Evolutionary conservation across 2,888 invertebrate species (phyloP), one percentile per base, ranked within the genome.

Genomic region (Ecdyonurus torrentis): DNA sequence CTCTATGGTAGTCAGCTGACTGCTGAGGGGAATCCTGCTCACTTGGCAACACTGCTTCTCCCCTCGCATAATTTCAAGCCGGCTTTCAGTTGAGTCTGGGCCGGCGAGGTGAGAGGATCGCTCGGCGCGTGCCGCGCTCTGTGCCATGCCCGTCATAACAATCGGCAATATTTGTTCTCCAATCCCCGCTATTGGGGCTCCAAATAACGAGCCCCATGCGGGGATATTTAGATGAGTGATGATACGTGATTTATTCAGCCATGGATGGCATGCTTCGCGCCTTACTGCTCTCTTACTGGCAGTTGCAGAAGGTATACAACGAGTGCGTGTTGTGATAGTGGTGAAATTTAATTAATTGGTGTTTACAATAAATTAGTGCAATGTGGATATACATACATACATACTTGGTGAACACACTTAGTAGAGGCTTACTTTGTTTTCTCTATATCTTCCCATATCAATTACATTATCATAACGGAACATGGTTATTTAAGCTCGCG

Each of bases 251-350:
- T 37, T 10, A 10, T 37, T 15, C 15, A 69, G 71, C 70, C 69
- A 76, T 77, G 77, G 76, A 76, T 72, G 74, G 75, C 70, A 74
- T 76, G 69, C 72, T 76, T 68, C 74, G 75, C 69, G 74, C 75
- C 68, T 71, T 76, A 68, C 72, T 76, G 67, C 72, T 76, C 67
- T 72, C 73, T 66, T 74, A 74, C 67, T 72, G 72, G 70, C 72
- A 73, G 70, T 66, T 66, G 37, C 68, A 71, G 70, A 73, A 63
- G 72, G 74, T 75, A 76, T 74, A 74, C 73, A 73, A 72, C 67
- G 67, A 70, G 70, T 72, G 70, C 72, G n/a, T n/a, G n/a, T n/a
- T n/a, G n/a, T n/a, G n/a, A n/a, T n/a, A n/a, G n/a, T n/a, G n/a
- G n/a, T n/a, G n/a, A n/a, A n/a, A n/a, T n/a, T n/a, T n/a, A n/a